Percentiles rank a stretch among this genome's conserved stretches.
Evolutionary conservation across 2,797 vertebrate genomes (phyloP).

Genomic region (Harpagifer antarcticus): DNA sequence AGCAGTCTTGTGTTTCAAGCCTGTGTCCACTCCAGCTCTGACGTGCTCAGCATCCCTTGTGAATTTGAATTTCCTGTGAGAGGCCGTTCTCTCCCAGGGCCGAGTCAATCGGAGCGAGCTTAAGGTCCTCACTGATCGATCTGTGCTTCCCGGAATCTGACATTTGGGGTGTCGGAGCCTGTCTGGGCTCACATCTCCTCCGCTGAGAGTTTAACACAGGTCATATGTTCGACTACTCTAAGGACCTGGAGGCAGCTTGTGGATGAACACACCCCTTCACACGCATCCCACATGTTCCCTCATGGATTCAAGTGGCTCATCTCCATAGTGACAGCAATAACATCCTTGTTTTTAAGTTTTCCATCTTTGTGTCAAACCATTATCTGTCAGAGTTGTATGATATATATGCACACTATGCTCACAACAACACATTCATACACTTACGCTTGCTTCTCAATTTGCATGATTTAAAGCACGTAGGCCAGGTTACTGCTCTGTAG

Average conservation of each 20-base stretch:
- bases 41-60: slow-evolving; percentile 46
- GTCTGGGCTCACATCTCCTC: slow-evolving; percentile 40
- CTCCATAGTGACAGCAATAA: slow-evolving; percentile 48
- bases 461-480: slow-evolving; percentile 35
- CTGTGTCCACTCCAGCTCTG: slow-evolving; percentile 36
- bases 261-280: slow-evolving; percentile 27
- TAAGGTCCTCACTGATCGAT: slow-evolving; percentile 70
- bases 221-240: slow-evolving; percentile 11
- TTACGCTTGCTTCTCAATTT: neutral
- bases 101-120: slow-evolving; percentile 59
- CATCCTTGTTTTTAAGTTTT: slow-evolving; percentile 12
- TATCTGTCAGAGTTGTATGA: slow-evolving; percentile 3
- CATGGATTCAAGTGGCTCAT: slow-evolving; percentile 19
- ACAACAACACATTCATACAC: slow-evolving; percentile 5
- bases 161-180: slow-evolving; percentile 56
- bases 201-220: slow-evolving; percentile 29
- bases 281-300: slow-evolving; percentile 15
- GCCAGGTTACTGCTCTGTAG: slow-evolving; percentile 5
- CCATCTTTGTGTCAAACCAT: slow-evolving; percentile 17
- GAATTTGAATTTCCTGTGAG: slow-evolving; percentile 70
- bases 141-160: slow-evolving; percentile 65
- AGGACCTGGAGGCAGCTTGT: slow-evolving; percentile 24
- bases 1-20: slow-evolving; percentile 38
- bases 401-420: slow-evolving; percentile 19
- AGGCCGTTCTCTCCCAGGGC: slow-evolving; percentile 58